Evolutionary conservation across 2,888 invertebrate species (phyloP), one percentile per base, ranked within the genome.

Genomic region (Nephrotoma flavescens): DNA sequence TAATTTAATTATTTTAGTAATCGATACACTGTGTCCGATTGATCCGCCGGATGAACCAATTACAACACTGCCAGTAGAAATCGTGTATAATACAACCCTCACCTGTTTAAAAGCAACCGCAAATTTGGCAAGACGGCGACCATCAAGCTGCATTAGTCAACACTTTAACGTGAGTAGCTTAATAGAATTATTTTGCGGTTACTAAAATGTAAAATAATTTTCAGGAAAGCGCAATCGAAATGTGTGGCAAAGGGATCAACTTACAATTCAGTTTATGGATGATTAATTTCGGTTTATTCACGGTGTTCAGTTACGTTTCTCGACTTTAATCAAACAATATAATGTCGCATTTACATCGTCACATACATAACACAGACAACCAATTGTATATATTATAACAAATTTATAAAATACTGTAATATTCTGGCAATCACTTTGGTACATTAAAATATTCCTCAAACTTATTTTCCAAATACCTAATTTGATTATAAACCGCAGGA

Each of bases 1-100:
- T 86, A 97, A 97, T 90, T 93, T 97, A 92, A 92, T 97, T 87
- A 92, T 97, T 89, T 92, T 97, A 85, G 96, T 96, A 19, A 94
- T 96, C n/a, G 94, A 96, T 89, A 92, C 92, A 19, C 92, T 93
- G 87, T 96, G 95, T 89, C 92, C 93, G 0, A 91, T 91, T 87
- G 92, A 92, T 2, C 93, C 93, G 86, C 92, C 92, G 0, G 89
- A 92, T 0, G 91, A 92, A 88, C 89, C 91, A 9, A 89, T 92
- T 2, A 92, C 92, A 0, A 90, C 91, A 11, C 90, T 90, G 88
- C 91, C 91, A 9, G 86, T 92, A 91, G 87, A 92, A 89, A 84
- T 94, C 91, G 89, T 93, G 92, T 91, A 92, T 87, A 94, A 95
- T 89, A 93, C 93, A 88, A 93, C 94, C 6, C 90, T 95, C 88